Base-by-base conservation (phyloP, 1,140 invertebrate genomes). In the Chionoecetes opilio region DNA sequence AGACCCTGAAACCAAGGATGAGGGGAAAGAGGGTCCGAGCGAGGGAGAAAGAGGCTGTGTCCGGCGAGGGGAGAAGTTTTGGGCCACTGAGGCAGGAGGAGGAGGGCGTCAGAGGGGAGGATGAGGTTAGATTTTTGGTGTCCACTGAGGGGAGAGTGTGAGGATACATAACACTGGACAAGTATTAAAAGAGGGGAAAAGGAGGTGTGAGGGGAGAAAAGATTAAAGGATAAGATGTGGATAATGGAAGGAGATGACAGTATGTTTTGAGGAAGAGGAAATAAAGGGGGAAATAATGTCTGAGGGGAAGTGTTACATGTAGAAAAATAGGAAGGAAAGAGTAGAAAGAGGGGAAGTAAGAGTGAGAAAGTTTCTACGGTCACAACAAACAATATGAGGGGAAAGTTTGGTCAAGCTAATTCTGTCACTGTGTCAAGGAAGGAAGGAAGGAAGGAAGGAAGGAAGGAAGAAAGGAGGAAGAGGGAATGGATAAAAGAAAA, bases 1-100 rank as follows among this genome's bases (percentile, higher is more conserved):
- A 94, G 93, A 94, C 88, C 87, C 87, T 37, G 87, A 94, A 91
- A 90, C 87, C 93, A 82, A 41, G 38, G 21, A 37, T 5, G 38
- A 29, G 8, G 32, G 31, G 46, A 82, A 75, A 84, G 32, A 34
- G 91, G 14, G n/a, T 14, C 9, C 21, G 37, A 29, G 84, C n/a
- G 82, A 34, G 82, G 85, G 31, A 29, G 92, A 92, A 41, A 9
- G 46, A 63, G 37, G 29, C 34, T 34, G 21, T 37, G 86, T 88
- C 3, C 32, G 38, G 5, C 9, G 53, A 46, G 37, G 38, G n/a
- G 41, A 88, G 41, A 34, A 46, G 6, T 34, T 46, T 86, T 82
- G 32, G 75, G 35, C 11, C n/a, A 85, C 53, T 32, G 75, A 31
- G 38, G 31, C 5, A n/a, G 17, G 91, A 11, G 32, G 32, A 38